These are phyloP conservation scores for Danio jaintianensis DNA, from an alignment of 2,797 vertebrate genomes.

Conservation along the genomic window DNA sequence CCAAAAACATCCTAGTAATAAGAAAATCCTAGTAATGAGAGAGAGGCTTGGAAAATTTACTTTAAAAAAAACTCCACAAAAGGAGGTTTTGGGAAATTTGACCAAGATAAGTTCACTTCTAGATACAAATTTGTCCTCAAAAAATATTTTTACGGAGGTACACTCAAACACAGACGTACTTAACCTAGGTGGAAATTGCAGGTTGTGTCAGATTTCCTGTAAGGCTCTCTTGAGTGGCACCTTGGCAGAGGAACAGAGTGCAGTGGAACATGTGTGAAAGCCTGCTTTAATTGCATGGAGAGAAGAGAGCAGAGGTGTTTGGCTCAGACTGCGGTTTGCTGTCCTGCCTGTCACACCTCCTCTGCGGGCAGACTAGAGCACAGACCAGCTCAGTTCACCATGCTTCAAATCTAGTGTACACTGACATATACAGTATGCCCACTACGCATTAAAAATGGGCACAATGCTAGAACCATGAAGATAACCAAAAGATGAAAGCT, in stretches of 20 bases:
- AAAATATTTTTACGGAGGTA: too few relatives aligned
- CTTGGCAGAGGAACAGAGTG: constrained; percentile 68
- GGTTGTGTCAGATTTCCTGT: constrained; percentile 76
- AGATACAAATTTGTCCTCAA: too few relatives aligned
- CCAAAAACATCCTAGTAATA: too few relatives aligned
- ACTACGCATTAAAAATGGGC: neutral
- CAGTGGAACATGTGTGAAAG: constrained; percentile 54
- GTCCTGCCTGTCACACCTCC: constrained; percentile 30
- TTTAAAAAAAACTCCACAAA: too few relatives aligned
- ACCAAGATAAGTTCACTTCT: too few relatives aligned
- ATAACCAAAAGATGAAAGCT: neutral
- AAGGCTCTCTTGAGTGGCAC: constrained; percentile 65
- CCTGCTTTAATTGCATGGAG: constrained; percentile 66
- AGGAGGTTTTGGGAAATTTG: too few relatives aligned
- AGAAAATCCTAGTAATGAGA: too few relatives aligned
- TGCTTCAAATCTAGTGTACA: neutral
- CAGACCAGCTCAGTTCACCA: constrained; percentile 46
- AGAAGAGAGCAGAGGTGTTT: constrained; percentile 35
- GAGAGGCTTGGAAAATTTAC: too few relatives aligned
- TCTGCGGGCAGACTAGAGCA: neutral
- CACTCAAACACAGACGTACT: constrained; percentile 71
- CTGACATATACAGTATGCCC: neutral
- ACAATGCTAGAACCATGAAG: neutral
- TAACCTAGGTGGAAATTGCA: constrained; percentile 79
- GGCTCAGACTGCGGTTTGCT: neutral